Evolutionary conservation across 2,113 vertebrate species (phyloP).

Genomic region (Nerophis lumbriciformis): DNA sequence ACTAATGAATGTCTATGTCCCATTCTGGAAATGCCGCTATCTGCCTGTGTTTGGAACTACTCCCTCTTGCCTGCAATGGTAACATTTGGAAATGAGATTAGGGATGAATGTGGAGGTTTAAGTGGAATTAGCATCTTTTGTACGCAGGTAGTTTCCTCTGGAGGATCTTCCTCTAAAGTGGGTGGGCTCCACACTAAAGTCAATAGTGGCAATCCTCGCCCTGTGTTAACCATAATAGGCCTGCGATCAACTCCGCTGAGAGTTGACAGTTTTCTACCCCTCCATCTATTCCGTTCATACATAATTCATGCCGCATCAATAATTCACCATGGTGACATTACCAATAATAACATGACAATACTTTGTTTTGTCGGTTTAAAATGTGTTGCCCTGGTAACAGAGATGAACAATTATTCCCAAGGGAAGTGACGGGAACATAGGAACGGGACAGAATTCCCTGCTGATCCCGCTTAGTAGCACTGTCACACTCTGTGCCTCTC

Average conservation of each 20-base stretch:
- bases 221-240: slow-evolving; percentile 59
- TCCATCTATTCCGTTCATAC: slow-evolving; percentile 62
- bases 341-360: slow-evolving; percentile 75
- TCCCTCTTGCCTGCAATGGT: slow-evolving; percentile 14
- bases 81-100: slow-evolving; percentile 37
- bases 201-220: slow-evolving; percentile 53
- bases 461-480: slow-evolving; percentile 68
- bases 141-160: slow-evolving; percentile 48
- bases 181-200: slow-evolving; percentile 51
- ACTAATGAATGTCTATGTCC: slow-evolving; percentile 70
- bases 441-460: slow-evolving; percentile 71
- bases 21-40: slow-evolving; percentile 63
- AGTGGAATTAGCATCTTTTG: slow-evolving; percentile 43
- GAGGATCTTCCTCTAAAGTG: slow-evolving; percentile 27
- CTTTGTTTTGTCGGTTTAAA: slow-evolving; percentile 71
- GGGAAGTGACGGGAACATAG: slow-evolving; percentile 63
- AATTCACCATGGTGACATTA: slow-evolving; percentile 75
- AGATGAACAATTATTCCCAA: slow-evolving; percentile 71
- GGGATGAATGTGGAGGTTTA: slow-evolving; percentile 35
- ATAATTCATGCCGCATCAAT: slow-evolving; percentile 71
- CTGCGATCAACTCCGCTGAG: slow-evolving; percentile 57
- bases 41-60: slow-evolving; percentile 34
- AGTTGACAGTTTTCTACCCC: slow-evolving; percentile 65
- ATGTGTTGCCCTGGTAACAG: slow-evolving; percentile 69
- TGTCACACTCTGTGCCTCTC: slow-evolving; percentile 52